Evolutionary conservation across 2,888 invertebrate species (phyloP), one percentile per base, ranked within the genome.

Genomic region (Hypena proboscidalis): DNA sequence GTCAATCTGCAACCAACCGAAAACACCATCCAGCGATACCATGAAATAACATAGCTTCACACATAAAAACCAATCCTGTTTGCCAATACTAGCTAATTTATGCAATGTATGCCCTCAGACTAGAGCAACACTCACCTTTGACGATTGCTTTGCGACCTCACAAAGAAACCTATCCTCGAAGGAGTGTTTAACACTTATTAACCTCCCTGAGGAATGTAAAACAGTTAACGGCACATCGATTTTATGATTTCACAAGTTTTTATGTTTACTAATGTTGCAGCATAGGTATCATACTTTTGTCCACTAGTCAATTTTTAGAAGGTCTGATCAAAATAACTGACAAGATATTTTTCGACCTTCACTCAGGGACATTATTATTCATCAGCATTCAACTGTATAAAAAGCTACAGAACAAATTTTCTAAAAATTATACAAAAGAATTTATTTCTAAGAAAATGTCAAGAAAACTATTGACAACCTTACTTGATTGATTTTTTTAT

Each of bases 1-100:
- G 94, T 97, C 96, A 96, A 97, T 97, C 96, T 97, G 92, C 70
- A 93, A 93, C 74, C 83, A 74, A 71, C 62, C 70, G 62, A 65
- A 67, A 58, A 61, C 66, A 72, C 74, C 46, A 44, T 57, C 73
- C 65, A 59, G 50, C 55, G 64, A 59, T 50, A 55, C 45, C 38
- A 29, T 55, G 43, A 66, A 56, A 61, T 44, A 58, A 67, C 47
- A 60, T 49, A 54, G 63, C 47, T 55, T 48, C 51, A 64, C 66
- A 67, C 66, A 63, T 59, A 63, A 69, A 67, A 66, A 61, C 59
- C 59, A 50, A 46, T 51, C 58, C 65, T 73, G 65, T 70, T 73
- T 70, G 62, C 66, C 72, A 72, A 76, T 73, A 77, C 69, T 68
- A 66, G 64, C 69, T 79, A 82, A 80, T 83, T 75, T 82, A 83